Percentiles rank a stretch among this genome's conserved stretches.
These are phyloP conservation scores for Xylota sylvarum DNA, from an alignment of 2,888 invertebrate species.

Conservation along the genomic window DNA sequence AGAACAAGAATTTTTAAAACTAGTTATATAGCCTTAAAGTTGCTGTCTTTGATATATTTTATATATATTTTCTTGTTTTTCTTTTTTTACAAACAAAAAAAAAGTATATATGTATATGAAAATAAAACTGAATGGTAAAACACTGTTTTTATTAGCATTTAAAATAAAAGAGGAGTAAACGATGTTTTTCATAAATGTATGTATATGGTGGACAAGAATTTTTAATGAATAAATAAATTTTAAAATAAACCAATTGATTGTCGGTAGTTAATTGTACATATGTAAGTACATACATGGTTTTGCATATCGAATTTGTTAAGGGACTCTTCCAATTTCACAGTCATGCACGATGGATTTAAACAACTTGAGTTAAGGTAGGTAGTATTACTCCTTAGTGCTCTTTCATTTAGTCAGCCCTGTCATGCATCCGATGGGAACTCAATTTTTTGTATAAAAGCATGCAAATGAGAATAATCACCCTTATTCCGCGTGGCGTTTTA, in stretches of 20 bases:
- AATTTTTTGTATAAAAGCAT: too few species aligned
- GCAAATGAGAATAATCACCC: too few species aligned
- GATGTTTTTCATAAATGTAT: slow-evolving; percentile 54
- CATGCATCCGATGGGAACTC: too few species aligned
- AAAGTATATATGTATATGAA: slow-evolving; percentile 16
- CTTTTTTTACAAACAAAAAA: slow-evolving; percentile 33
- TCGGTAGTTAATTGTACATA: too few species aligned
- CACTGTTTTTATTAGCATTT: slow-evolving; percentile 64
- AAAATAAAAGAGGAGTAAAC: slow-evolving; percentile 33
- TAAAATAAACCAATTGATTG: slow-evolving; percentile 10
- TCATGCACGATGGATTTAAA: too few species aligned
- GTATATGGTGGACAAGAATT: slow-evolving; percentile 63
- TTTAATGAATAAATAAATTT: slow-evolving; percentile 62
- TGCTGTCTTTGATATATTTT: slow-evolving; percentile 58
- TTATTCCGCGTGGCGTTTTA: too few species aligned
- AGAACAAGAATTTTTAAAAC: slow-evolving; percentile 31
- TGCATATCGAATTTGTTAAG: too few species aligned
- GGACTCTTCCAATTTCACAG: too few species aligned
- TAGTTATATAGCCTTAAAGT: slow-evolving; percentile 63
- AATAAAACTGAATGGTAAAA: slow-evolving; percentile 25
- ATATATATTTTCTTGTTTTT: slow-evolving; percentile 52
- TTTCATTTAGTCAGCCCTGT: too few species aligned
- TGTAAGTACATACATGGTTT: too few species aligned
- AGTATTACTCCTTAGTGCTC: too few species aligned
- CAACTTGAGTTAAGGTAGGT: too few species aligned